Base-by-base conservation (phyloP, 2,797 vertebrate genomes). In the Erpetoichthys calabaricus region DNA sequence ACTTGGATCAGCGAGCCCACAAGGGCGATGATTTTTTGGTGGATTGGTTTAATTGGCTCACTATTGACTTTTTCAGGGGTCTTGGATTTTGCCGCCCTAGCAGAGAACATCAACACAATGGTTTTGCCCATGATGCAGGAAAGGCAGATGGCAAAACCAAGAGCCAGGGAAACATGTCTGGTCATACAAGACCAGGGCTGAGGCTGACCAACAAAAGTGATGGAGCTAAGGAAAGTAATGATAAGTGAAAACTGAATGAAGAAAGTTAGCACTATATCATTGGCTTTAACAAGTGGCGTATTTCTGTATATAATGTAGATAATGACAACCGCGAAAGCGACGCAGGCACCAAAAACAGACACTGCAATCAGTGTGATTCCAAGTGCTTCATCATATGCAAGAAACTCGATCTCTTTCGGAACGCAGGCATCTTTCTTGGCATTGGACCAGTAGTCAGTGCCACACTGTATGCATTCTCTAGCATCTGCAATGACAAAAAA, bases 121-220 rank as follows among this genome's bases (percentile, higher is more conserved):
- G 86, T 72, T 70, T 92, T 92, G 56, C 87, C 87, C 70, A 91
- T 85, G 65, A 88, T 76, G 51, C 79, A 90, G 51, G 88, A 84
- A 4, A 91, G 80, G 61, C 75, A 79, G 47, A 91, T 71, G 51
- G 87, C 80, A 45, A 92, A 91, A 9, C 86, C 84, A 54, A 91
- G 62, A 4, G 85, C 87, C 57, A 93, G 75, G 1, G 77, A 82
- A 8, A 88, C 80, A 68, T 91, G 89, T 50, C 80, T 77, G 66
- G 87, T 85, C 86, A 86, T 86, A 72, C 88, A 91, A 62, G 84
- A 90, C 88, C 88, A 90, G 57, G 47, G 52, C 57, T 70, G 67
- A 3, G 88, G 87, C 65, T 82, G 68, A 8, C 88, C 87, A 2
- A 85, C 77, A 73, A 89, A 91, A 42, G 89, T 75, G 5, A 88